A percentile compares a stretch with the other conserved stretches of the same genome.
phyloP scores from a whole-genome alignment of 2,113 vertebrate genomes.

The Chrysochloris asiatica region DNA sequence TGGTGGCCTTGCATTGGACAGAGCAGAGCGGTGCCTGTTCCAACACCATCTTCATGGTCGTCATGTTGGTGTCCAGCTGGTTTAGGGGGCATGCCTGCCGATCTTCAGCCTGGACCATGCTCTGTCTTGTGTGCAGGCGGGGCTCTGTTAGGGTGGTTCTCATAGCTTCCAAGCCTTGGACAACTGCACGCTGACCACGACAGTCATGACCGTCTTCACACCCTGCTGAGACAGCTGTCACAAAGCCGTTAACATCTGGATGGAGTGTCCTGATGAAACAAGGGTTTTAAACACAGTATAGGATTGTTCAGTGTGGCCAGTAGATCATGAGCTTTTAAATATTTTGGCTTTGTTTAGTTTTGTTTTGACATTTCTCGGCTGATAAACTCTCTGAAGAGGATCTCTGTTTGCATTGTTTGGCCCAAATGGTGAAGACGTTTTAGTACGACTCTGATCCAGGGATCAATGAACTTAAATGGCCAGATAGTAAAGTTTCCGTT shows the following conservation, averaged over 20 bases:
- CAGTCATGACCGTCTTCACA: too few relatives aligned
- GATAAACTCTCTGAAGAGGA: not conserved
- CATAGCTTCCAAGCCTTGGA: not conserved
- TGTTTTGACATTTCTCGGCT: not conserved
- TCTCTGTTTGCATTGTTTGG: not conserved
- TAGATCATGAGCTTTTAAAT: not conserved
- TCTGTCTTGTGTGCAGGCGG: rapidly evolving
- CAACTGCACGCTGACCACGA: too few relatives aligned
- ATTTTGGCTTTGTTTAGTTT: not conserved
- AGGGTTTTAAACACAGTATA: not conserved
- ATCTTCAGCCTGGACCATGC: rapidly evolving
- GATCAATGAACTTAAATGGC: too few relatives aligned
- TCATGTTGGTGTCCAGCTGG: too few relatives aligned
- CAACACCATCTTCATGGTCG: too few relatives aligned
- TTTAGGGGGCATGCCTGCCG: too few relatives aligned
- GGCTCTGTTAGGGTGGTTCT: too few relatives aligned
- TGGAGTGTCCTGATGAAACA: too few relatives aligned
- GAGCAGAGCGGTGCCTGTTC: too few relatives aligned
- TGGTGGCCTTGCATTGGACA: too few relatives aligned
- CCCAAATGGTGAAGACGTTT: too few relatives aligned
- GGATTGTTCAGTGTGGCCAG: not conserved
- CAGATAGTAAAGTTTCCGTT: not conserved
- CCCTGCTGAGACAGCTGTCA: not conserved
- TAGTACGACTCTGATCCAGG: too few relatives aligned
- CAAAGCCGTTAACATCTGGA: not conserved